These are phyloP conservation scores for Orthonychiurus folsomi DNA, from an alignment of 2,888 invertebrate genomes.

Conservation along the genomic window DNA sequence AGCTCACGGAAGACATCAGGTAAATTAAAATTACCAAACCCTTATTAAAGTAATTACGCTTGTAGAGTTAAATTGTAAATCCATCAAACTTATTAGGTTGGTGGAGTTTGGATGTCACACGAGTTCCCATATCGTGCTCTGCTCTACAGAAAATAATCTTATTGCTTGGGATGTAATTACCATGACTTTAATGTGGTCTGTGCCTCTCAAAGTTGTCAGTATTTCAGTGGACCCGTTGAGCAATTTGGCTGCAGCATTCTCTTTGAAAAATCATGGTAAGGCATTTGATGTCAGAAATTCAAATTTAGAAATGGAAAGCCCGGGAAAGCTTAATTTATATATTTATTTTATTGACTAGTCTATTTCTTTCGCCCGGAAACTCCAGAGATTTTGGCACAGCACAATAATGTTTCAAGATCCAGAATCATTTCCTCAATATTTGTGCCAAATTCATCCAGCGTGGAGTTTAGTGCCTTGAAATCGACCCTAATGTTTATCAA, in stretches of 20 bases:
- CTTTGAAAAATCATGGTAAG: slow-evolving; percentile 57
- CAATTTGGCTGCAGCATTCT: slow-evolving; percentile 60
- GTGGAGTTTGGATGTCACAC: slow-evolving; percentile 54
- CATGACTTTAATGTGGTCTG: slow-evolving; percentile 60
- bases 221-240: slow-evolving; percentile 56
- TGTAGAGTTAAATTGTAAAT: neutral
- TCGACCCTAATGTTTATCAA: slow-evolving; percentile 30
- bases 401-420: slow-evolving; percentile 25
- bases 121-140: slow-evolving; percentile 53
- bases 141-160: slow-evolving; percentile 52
- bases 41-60: slow-evolving; percentile 2
- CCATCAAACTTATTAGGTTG: slow-evolving; percentile 43
- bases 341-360: no score
- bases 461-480: slow-evolving; percentile 17
- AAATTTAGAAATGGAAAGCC: no score
- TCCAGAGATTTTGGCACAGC: slow-evolving; percentile 20
- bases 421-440: slow-evolving; percentile 27
- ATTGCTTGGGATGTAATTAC: slow-evolving; percentile 65
- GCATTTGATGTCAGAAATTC: no score
- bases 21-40: slow-evolving; percentile 37
- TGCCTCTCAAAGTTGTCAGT: slow-evolving; percentile 48
- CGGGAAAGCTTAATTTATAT: no score
- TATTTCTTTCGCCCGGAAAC: slow-evolving; percentile 23
- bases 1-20: slow-evolving; percentile 44
- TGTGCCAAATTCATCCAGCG: slow-evolving; percentile 16